These are phyloP conservation scores for Sapajus apella DNA, from an alignment of 2,113 vertebrate species.

Conservation along the genomic window DNA sequence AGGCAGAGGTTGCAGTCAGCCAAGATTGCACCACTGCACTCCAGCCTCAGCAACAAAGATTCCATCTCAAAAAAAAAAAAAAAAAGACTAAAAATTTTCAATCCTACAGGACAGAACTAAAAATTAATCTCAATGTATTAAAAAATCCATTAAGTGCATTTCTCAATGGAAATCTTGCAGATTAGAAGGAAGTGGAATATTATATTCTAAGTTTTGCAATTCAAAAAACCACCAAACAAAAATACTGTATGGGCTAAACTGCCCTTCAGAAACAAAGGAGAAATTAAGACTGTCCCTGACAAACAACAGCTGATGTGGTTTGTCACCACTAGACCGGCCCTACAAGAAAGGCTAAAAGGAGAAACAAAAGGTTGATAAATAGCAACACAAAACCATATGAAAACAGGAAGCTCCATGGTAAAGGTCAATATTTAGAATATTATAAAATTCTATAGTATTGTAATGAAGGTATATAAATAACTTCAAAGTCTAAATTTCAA, in stretches of 20 bases:
- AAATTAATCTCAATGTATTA: no score
- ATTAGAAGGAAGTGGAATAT: not conserved
- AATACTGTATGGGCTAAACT: not conserved
- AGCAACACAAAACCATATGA: not conserved
- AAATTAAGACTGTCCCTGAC: not conserved
- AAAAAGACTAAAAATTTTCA: not conserved
- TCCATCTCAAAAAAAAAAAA: no score
- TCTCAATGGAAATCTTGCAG: not conserved
- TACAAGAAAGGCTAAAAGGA: not conserved
- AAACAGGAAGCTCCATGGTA: not conserved
- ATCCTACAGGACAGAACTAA: not conserved
- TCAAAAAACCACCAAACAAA: not conserved
- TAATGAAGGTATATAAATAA: not conserved
- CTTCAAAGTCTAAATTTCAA: not conserved
- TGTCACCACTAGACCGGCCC: not conserved
- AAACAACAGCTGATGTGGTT: not conserved
- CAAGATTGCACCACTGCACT: no score
- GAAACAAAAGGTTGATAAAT: not conserved
- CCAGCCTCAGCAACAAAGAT: no score
- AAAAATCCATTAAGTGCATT: not conserved
- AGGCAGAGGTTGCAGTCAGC: no score
- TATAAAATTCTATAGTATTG: not conserved
- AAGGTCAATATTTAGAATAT: not conserved
- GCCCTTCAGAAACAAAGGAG: not conserved
- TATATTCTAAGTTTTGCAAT: not conserved